Conservation (phyloP, 2,797 vertebrate genomes). For the Zalophus californianus region DNA sequence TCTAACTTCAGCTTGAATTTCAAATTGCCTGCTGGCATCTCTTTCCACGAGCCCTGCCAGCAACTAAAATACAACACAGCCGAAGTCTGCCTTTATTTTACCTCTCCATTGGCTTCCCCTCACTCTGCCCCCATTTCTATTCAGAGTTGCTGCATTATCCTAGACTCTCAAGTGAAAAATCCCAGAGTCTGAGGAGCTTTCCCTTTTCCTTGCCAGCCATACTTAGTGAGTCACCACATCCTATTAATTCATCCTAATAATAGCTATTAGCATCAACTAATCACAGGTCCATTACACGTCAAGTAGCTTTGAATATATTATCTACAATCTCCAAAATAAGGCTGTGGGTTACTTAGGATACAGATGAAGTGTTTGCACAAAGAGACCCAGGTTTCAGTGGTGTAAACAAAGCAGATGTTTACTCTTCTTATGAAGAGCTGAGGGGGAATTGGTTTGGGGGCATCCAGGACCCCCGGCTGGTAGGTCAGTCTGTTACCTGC, state of each 20-base stretch:
- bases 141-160: too few relatives aligned
- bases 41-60: neutral
- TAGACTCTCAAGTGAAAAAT: neutral
- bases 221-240: neutral
- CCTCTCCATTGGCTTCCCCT: neutral
- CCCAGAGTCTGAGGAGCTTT: neutral
- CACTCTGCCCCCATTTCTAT: accelerated
- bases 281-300: neutral
- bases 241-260: neutral
- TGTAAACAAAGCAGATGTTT: neutral
- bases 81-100: neutral
- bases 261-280: neutral
- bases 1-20: neutral
- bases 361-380: neutral
- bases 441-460: neutral
- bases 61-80: neutral
- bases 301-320: neutral
- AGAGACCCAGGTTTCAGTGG: neutral
- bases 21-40: neutral
- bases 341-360: neutral
- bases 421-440: neutral
- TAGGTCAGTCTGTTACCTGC: neutral
- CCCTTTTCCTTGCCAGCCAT: neutral
- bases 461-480: neutral
- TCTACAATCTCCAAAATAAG: neutral